Percentiles rank a stretch among this genome's conserved stretches.
Conservation (phyloP, 2,113 vertebrate genomes). For the Colinus virginianus region DNA sequence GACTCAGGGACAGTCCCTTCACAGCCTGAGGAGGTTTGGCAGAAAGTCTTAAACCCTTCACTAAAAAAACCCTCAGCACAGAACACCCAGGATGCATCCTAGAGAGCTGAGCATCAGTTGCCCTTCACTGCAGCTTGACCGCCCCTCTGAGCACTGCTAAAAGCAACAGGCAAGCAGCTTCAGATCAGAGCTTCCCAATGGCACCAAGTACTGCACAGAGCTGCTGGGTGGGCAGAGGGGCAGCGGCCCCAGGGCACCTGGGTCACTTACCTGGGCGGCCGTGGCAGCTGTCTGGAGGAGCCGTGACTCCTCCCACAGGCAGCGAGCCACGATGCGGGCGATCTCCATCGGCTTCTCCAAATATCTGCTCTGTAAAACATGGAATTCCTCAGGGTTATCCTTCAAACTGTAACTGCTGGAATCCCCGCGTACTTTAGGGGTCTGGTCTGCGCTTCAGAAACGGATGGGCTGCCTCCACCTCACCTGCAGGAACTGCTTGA, state of each 20-base stretch:
- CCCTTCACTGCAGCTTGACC: background rate
- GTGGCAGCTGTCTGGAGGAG: slow-evolving; percentile 93
- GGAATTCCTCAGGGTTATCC: background rate
- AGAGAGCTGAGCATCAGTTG: background rate
- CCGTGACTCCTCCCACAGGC: slow-evolving; percentile 95
- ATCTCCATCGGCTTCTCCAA: slow-evolving; percentile 98
- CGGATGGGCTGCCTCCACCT: background rate
- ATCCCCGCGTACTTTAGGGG: background rate
- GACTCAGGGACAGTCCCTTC: background rate
- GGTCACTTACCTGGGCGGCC: slow-evolving; percentile 85
- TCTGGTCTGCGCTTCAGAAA: rapidly evolving
- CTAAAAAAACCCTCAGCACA: background rate
- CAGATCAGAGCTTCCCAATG: rapidly evolving
- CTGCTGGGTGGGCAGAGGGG: rapidly evolving
- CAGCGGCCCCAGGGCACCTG: rapidly evolving
- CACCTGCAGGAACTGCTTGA: slow-evolving; percentile 97
- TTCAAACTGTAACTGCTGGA: rapidly evolving
- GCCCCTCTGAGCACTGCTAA: background rate
- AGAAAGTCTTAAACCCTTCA: background rate
- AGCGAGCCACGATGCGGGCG: slow-evolving; percentile 94
- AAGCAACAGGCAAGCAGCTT: background rate
- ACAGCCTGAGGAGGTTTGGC: background rate
- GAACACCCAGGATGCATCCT: background rate
- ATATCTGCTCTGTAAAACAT: slow-evolving; percentile 88
- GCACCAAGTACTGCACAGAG: rapidly evolving